A percentile compares a stretch with the other conserved stretches of the same genome.
Conservation (phyloP, 2,888 invertebrate species). For the Chaitophorus viminalis region DNA sequence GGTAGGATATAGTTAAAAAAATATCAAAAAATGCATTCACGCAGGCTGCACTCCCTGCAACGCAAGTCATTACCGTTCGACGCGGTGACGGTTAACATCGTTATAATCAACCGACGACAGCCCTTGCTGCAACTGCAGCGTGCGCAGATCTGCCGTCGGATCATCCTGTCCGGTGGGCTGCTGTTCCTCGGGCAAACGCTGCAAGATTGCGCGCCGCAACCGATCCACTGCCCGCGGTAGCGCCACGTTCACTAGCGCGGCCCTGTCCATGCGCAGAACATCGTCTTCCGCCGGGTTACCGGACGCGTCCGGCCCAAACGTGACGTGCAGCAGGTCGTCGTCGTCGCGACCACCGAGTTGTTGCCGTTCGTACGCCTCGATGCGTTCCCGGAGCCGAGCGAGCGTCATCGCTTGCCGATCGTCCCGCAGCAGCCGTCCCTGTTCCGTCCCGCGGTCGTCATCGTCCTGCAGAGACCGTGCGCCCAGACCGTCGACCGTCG, state of each 20-base stretch:
- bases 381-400: conserved; percentile 37
- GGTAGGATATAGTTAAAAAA: too few relatives aligned
- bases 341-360: background rate
- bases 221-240: conserved; percentile 39
- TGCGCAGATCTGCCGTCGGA: background rate
- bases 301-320: background rate
- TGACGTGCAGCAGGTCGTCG: background rate
- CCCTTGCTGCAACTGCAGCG: too few relatives aligned
- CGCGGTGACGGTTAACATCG: background rate
- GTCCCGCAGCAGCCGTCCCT: background rate
- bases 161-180: background rate
- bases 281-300: background rate
- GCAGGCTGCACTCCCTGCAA: too few relatives aligned
- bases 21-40: too few relatives aligned
- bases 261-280: conserved; percentile 17
- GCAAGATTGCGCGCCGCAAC: conserved; percentile 25
- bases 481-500: background rate
- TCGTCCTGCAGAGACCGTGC: background rate
- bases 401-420: conserved; percentile 4
- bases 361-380: conserved; percentile 42
- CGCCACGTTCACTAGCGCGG: conserved; percentile 49
- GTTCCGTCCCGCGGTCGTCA: background rate
- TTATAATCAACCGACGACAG: background rate
- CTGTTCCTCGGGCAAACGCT: background rate
- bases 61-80: background rate